Evolutionary conservation across 2,113 vertebrate species (phyloP).

Genomic region (Dissostichus mawsoni): DNA sequence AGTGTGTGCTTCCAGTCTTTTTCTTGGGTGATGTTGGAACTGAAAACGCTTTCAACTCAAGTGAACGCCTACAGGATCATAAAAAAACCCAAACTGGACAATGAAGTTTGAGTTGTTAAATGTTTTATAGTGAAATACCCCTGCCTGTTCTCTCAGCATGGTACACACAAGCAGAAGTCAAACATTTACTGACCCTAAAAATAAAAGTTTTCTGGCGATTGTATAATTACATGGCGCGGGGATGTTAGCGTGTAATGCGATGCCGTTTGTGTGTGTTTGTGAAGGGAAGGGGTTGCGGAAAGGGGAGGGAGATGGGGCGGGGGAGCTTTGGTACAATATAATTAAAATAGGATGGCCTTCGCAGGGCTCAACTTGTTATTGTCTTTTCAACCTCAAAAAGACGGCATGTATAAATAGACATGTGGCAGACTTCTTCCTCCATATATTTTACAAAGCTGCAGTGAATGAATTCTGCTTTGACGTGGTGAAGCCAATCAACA

Average conservation of each 20-base stretch:
- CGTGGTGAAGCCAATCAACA: constrained; percentile 27
- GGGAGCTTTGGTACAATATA: constrained; percentile 76
- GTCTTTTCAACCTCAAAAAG: constrained; percentile 78
- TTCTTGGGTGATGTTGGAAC: constrained; percentile 47
- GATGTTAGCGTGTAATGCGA: constrained; percentile 78
- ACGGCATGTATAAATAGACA: constrained; percentile 68
- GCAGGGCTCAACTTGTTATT: constrained; percentile 79
- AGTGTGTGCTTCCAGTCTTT: constrained; percentile 20
- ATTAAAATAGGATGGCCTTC: constrained; percentile 83
- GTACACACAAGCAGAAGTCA: constrained; percentile 59
- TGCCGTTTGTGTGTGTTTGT: constrained; percentile 79
- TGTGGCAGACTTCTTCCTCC: constrained; percentile 45
- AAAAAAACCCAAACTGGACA: constrained; percentile 71
- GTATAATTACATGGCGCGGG: constrained; percentile 80
- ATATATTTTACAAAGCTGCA: constrained; percentile 26
- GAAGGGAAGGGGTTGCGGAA: constrained; percentile 81
- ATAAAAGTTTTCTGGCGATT: constrained; percentile 82
- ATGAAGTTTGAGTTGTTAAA: constrained; percentile 75
- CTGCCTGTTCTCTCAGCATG: constrained; percentile 52
- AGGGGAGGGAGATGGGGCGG: constrained; percentile 71
- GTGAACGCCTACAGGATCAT: constrained; percentile 64
- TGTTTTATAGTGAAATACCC: constrained; percentile 74
- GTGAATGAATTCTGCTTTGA: constrained; percentile 41
- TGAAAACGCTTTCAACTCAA: constrained; percentile 63
- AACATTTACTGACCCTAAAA: constrained; percentile 84